phyloP scores from a whole-genome alignment of 2,797 vertebrate species.

The Liasis olivaceus region DNA sequence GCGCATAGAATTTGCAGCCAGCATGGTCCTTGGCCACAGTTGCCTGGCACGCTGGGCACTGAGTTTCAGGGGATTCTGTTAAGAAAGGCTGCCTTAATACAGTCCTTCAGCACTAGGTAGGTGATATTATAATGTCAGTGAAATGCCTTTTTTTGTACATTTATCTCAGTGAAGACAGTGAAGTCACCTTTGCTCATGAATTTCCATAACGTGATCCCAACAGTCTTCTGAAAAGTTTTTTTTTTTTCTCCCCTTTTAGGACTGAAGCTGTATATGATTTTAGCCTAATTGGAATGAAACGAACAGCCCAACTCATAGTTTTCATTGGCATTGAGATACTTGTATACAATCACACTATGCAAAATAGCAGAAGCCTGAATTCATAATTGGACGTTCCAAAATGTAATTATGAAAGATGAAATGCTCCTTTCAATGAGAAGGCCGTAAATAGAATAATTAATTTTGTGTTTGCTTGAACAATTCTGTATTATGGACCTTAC shows the following conservation, averaged over 20 bases:
- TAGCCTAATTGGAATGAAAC: conserved; percentile 60
- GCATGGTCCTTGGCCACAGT: neutral
- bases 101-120: neutral
- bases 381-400: conserved; percentile 96
- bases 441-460: conserved; percentile 99
- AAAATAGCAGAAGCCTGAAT: conserved; percentile 81
- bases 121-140: conserved; percentile 45
- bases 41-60: neutral
- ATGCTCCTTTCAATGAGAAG: conserved; percentile 98
- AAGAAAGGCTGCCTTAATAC: neutral
- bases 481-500: conserved; percentile 96
- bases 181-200: neutral
- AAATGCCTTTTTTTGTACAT: conserved; percentile 24
- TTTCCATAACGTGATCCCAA: conserved; percentile 46
- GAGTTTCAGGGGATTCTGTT: neutral
- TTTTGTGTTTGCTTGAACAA: conserved; percentile 99
- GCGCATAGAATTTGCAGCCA: neutral
- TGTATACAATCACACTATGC: conserved; percentile 72
- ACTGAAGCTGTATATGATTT: conserved; percentile 42
- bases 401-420: conserved; percentile 99
- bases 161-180: conserved; percentile 6
- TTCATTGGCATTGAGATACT: conserved; percentile 70
- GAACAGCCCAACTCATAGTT: conserved; percentile 58
- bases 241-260: neutral
- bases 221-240: conserved; percentile 49